These are phyloP conservation scores for Tribolium madens DNA, from an alignment of 1,140 invertebrate species.

Conservation along the genomic window DNA sequence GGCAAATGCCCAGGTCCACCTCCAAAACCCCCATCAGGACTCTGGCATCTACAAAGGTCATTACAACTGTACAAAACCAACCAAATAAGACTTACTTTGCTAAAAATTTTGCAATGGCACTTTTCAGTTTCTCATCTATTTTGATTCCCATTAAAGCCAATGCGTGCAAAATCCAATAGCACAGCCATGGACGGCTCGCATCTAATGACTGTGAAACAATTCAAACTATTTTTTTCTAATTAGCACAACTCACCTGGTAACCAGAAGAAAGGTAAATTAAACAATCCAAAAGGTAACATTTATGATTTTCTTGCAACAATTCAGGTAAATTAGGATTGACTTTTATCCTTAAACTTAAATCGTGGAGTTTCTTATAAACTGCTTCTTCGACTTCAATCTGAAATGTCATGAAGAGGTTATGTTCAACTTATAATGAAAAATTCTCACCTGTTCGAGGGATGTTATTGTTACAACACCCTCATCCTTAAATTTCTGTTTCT, in stretches of 20 bases:
- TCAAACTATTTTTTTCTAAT: constrained; percentile 39
- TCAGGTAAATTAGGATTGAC: constrained; percentile 68
- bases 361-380: constrained; percentile 55
- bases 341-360: constrained; percentile 50
- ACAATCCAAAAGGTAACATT: constrained; percentile 77
- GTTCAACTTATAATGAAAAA: constrained; percentile 3
- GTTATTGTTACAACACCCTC: constrained; percentile 68
- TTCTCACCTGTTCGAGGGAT: constrained; percentile 71
- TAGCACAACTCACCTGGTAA: constrained; percentile 73
- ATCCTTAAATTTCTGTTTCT: constrained; percentile 63
- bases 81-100: constrained; percentile 63
- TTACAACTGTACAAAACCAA: constrained; percentile 22
- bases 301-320: constrained; percentile 75
- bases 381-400: constrained; percentile 57
- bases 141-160: constrained; percentile 84
- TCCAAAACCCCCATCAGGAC: constrained; percentile 89
- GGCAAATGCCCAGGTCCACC: constrained; percentile 92
- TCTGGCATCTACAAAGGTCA: constrained; percentile 76
- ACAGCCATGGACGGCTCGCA: constrained; percentile 94
- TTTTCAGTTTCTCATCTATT: constrained; percentile 74
- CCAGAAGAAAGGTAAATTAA: constrained; percentile 74
- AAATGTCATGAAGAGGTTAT: constrained; percentile 23
- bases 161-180: constrained; percentile 95
- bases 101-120: constrained; percentile 78
- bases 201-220: constrained; percentile 78